Percentiles rank a stretch among this genome's conserved stretches.
phyloP scores from a whole-genome alignment of 2,888 invertebrate species.

The Omphaloscelis lunosa region DNA sequence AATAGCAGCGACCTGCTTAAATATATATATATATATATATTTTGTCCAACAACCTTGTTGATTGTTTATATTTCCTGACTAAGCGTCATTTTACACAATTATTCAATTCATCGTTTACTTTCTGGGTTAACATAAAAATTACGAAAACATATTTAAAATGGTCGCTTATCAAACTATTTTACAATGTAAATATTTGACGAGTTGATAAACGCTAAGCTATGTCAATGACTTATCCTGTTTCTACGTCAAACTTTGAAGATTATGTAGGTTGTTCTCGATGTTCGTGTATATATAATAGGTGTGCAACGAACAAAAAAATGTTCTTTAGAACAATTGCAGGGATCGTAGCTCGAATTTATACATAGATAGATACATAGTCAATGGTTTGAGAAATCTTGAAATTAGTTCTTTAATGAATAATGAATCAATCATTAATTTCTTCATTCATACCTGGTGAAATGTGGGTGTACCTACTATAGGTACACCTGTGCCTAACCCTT shows the following conservation, averaged over 20 bases:
- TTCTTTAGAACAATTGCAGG: background rate
- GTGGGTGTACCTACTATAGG: background rate
- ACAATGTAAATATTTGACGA: conserved; percentile 14
- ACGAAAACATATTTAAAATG: background rate
- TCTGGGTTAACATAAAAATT: no score
- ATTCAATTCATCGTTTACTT: no score
- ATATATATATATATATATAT: no score
- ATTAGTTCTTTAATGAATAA: background rate
- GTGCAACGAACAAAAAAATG: background rate
- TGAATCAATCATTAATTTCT: background rate
- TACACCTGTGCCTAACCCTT: background rate
- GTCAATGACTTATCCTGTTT: conserved; percentile 32
- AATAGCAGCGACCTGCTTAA: no score
- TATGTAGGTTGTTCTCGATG: background rate
- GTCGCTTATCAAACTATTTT: conserved; percentile 25
- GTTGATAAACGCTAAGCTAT: conserved; percentile 41
- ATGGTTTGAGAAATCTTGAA: background rate
- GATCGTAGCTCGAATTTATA: no score
- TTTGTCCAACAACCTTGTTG: no score
- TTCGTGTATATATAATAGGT: background rate
- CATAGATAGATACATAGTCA: background rate
- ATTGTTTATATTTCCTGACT: no score
- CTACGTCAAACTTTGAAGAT: conserved; percentile 18
- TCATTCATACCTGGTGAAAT: background rate
- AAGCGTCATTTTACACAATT: no score